Evolutionary conservation across 2,113 vertebrate species (phyloP).

Genomic region (Calidris pugnax): DNA sequence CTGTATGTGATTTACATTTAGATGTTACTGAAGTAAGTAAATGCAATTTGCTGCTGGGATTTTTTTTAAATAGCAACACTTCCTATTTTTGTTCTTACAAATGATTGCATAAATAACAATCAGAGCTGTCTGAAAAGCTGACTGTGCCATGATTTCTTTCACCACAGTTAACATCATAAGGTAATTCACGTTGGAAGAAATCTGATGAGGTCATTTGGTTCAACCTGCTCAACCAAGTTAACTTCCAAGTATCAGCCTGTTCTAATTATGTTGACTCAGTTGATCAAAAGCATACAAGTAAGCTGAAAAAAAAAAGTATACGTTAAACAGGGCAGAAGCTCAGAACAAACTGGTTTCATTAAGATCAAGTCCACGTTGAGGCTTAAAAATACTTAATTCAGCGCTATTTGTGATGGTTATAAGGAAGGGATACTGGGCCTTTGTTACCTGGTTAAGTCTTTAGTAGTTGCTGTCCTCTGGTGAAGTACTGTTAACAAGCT

Average conservation of each 20-base stretch:
- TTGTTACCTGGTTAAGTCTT: not conserved
- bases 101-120: not conserved
- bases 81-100: not conserved
- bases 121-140: not conserved
- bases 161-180: not conserved
- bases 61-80: not conserved
- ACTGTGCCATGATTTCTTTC: not conserved
- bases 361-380: not conserved
- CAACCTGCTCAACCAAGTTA: not conserved
- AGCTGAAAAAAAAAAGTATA: not conserved
- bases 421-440: not conserved
- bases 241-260: not conserved
- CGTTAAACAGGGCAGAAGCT: not conserved
- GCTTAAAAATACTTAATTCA: not conserved
- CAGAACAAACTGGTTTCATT: not conserved
- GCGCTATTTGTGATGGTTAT: not conserved
- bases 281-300: not conserved
- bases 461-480: not conserved
- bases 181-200: not conserved
- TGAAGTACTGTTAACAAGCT: not conserved
- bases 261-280: not conserved
- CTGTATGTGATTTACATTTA: not conserved
- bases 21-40: not conserved
- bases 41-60: not conserved
- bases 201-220: not conserved